A percentile compares a stretch with the other conserved stretches of the same genome.
phyloP scores from a whole-genome alignment of 2,113 vertebrate genomes.

The Solea solea region DNA sequence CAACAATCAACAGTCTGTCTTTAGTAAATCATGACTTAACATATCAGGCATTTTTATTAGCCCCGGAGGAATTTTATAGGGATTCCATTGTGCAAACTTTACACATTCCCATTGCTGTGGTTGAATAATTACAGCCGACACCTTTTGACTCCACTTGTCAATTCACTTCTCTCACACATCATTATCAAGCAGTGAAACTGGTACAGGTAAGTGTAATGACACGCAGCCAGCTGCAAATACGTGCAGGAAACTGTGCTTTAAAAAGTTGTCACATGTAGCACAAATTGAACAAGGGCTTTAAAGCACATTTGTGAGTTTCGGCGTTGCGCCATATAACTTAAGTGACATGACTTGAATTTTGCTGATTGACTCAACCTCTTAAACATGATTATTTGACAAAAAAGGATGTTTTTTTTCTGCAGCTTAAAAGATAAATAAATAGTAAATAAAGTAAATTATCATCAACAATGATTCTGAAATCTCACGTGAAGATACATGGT shows the following conservation, averaged over 20 bases:
- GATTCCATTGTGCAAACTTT: slow-evolving; percentile 37
- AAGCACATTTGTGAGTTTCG: neutral
- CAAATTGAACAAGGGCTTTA: too few relatives aligned
- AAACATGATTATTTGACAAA: neutral
- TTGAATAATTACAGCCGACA: slow-evolving; percentile 43
- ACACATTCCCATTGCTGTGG: slow-evolving; percentile 21
- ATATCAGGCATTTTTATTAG: slow-evolving; percentile 23
- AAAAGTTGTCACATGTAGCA: neutral
- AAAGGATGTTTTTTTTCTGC: neutral
- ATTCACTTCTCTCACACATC: slow-evolving; percentile 18
- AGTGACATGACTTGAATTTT: neutral
- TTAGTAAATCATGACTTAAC: slow-evolving; percentile 23
- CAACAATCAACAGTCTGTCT: slow-evolving; percentile 9
- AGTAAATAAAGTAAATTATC: too few relatives aligned
- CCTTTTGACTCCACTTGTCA: neutral
- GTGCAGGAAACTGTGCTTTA: neutral
- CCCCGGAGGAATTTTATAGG: slow-evolving; percentile 42
- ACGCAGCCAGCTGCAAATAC: neutral
- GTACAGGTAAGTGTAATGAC: neutral
- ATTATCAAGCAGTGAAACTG: slow-evolving; percentile 23
- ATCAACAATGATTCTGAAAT: too few relatives aligned
- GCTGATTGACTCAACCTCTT: neutral
- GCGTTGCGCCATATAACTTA: neutral
- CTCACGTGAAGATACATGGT: too few relatives aligned
- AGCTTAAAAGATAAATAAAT: neutral